Base-by-base conservation (phyloP, 2,888 invertebrate species). In the Hetaerina titia region DNA sequence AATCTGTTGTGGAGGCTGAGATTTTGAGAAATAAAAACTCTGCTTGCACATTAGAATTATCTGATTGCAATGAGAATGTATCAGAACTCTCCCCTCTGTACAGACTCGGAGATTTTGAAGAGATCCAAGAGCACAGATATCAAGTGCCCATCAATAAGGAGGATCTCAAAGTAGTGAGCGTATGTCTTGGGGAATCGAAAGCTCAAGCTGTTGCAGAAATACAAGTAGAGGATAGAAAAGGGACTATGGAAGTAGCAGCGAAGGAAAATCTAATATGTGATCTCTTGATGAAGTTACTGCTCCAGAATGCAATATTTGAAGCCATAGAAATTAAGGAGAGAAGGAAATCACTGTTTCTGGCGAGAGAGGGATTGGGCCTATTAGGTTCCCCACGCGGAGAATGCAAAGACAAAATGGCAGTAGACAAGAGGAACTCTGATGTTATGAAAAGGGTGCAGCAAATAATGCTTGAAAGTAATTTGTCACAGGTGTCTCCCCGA, bases 401-500 rank as follows among this genome's bases (percentile, higher is more conserved):
- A n/a, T 31, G 4, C 13, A 13, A 90, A 6, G 63, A 90, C 25
- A 45, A 63, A 58, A 19, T 90, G 60, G 45, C 56, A 15, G n/a
- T 15, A 11, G 22, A 22, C 58, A 19, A n/a, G 19, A 74, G 56
- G n/a, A 56, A 64, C 69, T 92, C 92, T 92, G 92, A 92, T 22
- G 92, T 92, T 25, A 92, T 69, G 45, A 92, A 92, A 56, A 64
- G 92, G 6, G 92, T 92, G 17, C 92, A 92, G 56, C 92, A 92
- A 92, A 92, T 92, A 13, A 92, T 92, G 92, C n/a, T 92, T 74
- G 92, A 92, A 74, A 92, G 92, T 69, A 69, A 69, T 92, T 56
- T 92, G 31, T 92, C 92, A 56, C 92, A 92, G 69, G 92, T 92
- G 4, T 95, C 95, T 7, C 56, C 95, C 2, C 90, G 95, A 45